These are phyloP conservation scores for Uropsilus gracilis DNA, from an alignment of 2,113 vertebrate species.

Conservation along the genomic window DNA sequence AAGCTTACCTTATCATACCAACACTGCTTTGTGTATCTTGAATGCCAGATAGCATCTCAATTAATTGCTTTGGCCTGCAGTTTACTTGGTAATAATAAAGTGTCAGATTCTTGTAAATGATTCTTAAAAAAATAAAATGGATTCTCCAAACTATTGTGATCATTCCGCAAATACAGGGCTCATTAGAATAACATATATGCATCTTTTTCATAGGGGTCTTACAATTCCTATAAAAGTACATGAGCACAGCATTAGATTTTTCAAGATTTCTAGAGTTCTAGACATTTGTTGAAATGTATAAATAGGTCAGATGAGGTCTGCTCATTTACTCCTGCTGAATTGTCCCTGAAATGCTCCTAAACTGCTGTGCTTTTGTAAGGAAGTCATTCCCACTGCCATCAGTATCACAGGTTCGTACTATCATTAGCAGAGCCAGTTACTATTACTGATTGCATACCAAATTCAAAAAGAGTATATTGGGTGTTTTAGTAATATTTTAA, in stretches of 20 bases:
- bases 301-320: not conserved
- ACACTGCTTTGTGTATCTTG: conserved; percentile 9
- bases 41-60: conserved; percentile 19
- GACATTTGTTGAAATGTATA: not conserved
- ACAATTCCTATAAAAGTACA: not conserved
- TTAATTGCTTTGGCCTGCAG: conserved; percentile 14
- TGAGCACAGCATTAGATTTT: not conserved
- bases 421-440: not conserved
- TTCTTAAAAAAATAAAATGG: conserved; percentile 36
- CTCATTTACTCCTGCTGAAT: not conserved
- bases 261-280: not conserved
- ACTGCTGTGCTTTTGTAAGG: not conserved
- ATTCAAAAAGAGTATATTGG: not conserved
- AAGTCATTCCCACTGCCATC: not conserved
- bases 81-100: conserved; percentile 52
- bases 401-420: not conserved
- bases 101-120: conserved; percentile 17
- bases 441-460: not conserved
- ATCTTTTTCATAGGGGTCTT: not conserved
- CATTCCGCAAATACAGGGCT: not conserved
- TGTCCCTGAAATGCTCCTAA: not conserved
- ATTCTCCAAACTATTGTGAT: conserved; percentile 22
- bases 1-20: not conserved
- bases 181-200: not conserved
- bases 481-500: conserved; percentile 35